Percentiles rank a stretch among this genome's conserved stretches.
Conservation (phyloP, 2,888 invertebrate genomes). For the Papilio protenor region DNA sequence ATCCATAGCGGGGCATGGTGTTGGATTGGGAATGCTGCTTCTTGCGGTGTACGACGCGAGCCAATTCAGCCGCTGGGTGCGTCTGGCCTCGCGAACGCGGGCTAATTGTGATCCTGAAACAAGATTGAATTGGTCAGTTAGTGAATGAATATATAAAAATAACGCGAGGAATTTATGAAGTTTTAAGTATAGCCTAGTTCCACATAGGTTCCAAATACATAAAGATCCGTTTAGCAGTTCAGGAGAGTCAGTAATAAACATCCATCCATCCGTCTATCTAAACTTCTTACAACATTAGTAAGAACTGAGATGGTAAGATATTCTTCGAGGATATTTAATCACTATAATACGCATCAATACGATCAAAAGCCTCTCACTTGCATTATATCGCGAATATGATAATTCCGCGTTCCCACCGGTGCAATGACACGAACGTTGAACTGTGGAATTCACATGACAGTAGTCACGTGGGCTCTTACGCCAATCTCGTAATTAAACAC, state of each 20-base stretch:
- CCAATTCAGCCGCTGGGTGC: conserved; percentile 66
- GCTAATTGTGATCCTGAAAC: conserved; percentile 69
- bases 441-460: not conserved
- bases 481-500: not conserved
- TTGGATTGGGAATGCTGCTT: conserved; percentile 51
- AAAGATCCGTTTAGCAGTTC: no score
- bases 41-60: conserved; percentile 50
- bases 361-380: not conserved
- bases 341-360: not conserved
- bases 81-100: conserved; percentile 71
- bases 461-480: conserved; percentile 2
- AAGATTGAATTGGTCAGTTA: conserved; percentile 46
- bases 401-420: not conserved
- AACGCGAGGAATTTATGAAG: no score
- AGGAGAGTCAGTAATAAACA: no score
- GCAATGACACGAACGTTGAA: conserved; percentile 13
- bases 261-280: no score
- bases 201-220: no score
- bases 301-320: no score
- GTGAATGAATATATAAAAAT: not conserved
- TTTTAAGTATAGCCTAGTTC: no score
- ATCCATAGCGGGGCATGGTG: conserved; percentile 49
- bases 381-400: not conserved
- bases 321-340: no score
- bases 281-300: no score